Percentiles rank a stretch among this genome's conserved stretches.
Conservation (phyloP, 2,888 invertebrate species). For the Leptopterna dolabrata region DNA sequence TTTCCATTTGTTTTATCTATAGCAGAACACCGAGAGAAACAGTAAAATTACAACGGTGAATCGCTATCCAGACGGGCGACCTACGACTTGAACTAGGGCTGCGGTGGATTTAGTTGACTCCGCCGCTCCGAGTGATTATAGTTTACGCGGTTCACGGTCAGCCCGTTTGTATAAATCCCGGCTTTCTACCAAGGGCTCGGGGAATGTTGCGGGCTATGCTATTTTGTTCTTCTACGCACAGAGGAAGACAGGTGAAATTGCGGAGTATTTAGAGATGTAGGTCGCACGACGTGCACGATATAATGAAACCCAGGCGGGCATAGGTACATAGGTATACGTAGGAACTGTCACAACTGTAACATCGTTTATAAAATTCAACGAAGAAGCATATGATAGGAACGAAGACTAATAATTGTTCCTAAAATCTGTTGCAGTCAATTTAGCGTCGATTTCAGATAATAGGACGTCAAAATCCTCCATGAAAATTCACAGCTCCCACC, state of each 20-base stretch:
- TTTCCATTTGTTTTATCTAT: no score
- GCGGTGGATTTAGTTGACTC: not conserved
- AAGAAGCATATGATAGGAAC: no score
- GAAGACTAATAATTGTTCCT: no score
- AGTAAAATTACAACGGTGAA: not conserved
- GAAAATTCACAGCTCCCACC: no score
- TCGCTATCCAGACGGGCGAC: not conserved
- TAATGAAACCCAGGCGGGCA: no score
- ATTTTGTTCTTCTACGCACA: not conserved
- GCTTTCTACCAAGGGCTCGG: not conserved
- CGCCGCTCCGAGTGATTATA: not conserved
- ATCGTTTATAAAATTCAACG: no score
- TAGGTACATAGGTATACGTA: no score
- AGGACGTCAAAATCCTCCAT: no score
- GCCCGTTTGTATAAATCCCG: not conserved
- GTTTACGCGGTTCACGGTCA: constrained; percentile 7
- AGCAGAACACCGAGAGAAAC: not conserved
- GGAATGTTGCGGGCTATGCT: not conserved
- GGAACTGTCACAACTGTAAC: no score
- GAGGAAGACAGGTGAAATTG: not conserved
- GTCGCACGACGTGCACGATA: not conserved
- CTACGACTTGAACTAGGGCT: not conserved
- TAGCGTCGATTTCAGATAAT: no score
- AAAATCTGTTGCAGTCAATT: no score
- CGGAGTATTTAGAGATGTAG: not conserved